phyloP scores from a whole-genome alignment of 2,113 vertebrate genomes.

The Garra rufa region DNA sequence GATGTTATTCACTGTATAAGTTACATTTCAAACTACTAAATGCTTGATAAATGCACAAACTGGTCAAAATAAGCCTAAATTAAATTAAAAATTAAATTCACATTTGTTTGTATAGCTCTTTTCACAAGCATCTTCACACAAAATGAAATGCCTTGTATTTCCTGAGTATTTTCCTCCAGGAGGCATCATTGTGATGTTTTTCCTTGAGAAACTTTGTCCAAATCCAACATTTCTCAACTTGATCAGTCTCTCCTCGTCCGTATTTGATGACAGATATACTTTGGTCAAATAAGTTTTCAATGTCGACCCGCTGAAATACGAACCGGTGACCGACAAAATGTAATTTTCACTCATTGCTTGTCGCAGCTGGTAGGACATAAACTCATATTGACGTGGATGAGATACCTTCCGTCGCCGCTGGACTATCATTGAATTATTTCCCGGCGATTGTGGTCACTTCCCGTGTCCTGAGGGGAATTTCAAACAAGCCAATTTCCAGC shows the following conservation, averaged over 20 bases:
- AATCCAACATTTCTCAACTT: too few relatives aligned
- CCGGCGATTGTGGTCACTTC: background rate
- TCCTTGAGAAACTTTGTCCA: too few relatives aligned
- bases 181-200: background rate
- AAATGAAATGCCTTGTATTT: background rate
- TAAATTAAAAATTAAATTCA: too few relatives aligned
- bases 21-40: too few relatives aligned
- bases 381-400: background rate
- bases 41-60: too few relatives aligned
- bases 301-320: background rate
- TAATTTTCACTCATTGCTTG: background rate
- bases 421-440: background rate
- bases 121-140: too few relatives aligned
- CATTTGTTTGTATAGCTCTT: too few relatives aligned
- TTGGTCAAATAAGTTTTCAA: background rate
- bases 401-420: background rate
- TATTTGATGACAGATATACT: background rate
- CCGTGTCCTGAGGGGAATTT: constrained; percentile 4
- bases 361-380: background rate
- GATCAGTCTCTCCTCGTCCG: background rate
- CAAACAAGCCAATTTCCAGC: background rate
- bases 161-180: background rate
- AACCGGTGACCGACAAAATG: background rate
- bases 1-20: too few relatives aligned
- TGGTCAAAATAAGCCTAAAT: too few relatives aligned